phyloP scores from a whole-genome alignment of 2,888 invertebrate species.

The Sarcophaga carnaria region DNA sequence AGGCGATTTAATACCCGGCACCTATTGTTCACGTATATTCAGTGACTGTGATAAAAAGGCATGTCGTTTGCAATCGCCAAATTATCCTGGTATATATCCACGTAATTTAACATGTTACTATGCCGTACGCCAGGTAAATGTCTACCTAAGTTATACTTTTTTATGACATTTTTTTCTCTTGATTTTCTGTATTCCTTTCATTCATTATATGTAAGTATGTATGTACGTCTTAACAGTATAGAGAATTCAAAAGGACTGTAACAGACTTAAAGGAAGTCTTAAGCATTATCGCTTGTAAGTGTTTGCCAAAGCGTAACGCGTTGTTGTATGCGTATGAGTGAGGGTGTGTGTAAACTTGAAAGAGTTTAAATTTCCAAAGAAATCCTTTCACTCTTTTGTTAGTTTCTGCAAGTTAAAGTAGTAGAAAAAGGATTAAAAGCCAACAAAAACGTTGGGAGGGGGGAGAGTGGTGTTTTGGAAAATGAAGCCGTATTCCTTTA shows the following conservation, averaged over 20 bases:
- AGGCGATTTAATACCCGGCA: constrained; percentile 94
- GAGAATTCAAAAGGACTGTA: not conserved
- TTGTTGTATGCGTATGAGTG: constrained; percentile 1
- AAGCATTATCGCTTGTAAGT: constrained; percentile 39
- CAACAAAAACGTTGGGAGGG: not conserved
- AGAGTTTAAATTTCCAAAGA: not conserved
- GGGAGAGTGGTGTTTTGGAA: too few relatives aligned
- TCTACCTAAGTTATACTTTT: not conserved
- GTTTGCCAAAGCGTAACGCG: not conserved
- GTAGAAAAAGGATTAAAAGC: constrained; percentile 38
- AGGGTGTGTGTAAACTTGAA: not conserved
- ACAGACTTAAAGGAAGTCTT: constrained; percentile 30
- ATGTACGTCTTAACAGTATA: not conserved
- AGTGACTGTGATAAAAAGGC: constrained; percentile 95
- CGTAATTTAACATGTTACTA: constrained; percentile 97
- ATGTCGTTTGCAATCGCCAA: constrained; percentile 94
- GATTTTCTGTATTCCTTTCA: not conserved
- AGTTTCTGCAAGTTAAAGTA: not conserved
- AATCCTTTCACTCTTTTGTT: constrained; percentile 53
- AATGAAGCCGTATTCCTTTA: too few relatives aligned
- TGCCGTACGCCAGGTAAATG: constrained; percentile 87
- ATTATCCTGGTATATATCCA: constrained; percentile 96
- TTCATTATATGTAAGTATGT: not conserved
- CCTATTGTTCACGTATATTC: constrained; percentile 95
- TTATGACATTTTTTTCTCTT: too few relatives aligned